phyloP scores from a whole-genome alignment of 2,797 vertebrate genomes.

The Smutsia gigantea region DNA sequence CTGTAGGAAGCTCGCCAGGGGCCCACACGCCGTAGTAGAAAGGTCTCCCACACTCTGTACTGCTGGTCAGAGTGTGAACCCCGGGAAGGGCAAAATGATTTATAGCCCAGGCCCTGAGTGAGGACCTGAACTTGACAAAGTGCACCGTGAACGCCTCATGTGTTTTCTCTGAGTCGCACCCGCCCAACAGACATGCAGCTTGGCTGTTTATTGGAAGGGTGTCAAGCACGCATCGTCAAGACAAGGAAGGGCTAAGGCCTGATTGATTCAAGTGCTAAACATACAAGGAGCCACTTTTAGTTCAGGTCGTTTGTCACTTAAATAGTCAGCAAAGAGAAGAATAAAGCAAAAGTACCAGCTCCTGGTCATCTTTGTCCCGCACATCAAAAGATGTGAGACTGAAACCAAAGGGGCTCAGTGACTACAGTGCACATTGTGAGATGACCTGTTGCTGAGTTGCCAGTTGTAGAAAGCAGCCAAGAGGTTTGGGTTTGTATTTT shows the following conservation, averaged over 20 bases:
- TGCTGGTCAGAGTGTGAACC: neutral
- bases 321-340: neutral
- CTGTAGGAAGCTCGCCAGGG: neutral
- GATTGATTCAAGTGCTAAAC: neutral
- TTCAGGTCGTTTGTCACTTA: neutral
- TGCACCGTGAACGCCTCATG: neutral
- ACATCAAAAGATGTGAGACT: neutral
- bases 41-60: neutral
- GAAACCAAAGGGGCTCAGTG: neutral
- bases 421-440: accelerated
- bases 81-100: neutral
- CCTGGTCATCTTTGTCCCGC: neutral
- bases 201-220: neutral
- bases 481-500: neutral
- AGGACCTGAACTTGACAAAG: neutral
- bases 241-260: neutral
- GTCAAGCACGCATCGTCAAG: neutral
- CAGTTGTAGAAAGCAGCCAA: neutral
- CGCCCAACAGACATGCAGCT: neutral
- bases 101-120: neutral
- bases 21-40: neutral
- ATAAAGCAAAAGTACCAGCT: neutral
- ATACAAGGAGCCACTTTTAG: neutral
- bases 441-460: neutral
- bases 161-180: neutral